A percentile compares a stretch with the other conserved stretches of the same genome.
These are phyloP conservation scores for Athetis lepigone DNA, from an alignment of 2,888 invertebrate species.

Conservation along the genomic window DNA sequence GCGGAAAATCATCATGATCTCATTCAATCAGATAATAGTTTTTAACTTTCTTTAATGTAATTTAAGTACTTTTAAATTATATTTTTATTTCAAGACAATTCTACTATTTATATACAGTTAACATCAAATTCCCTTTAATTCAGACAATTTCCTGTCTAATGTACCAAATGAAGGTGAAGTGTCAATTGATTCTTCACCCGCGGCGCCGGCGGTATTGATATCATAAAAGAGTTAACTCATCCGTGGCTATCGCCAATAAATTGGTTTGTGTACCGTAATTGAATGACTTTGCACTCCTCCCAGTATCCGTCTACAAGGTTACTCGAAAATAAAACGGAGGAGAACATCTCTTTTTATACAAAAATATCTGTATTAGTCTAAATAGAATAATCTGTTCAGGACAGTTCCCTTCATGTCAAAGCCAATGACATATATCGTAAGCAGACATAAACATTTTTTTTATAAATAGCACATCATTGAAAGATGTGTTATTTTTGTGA, in stretches of 20 bases:
- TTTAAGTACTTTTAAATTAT: no score
- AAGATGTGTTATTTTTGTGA: not conserved
- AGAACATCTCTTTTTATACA: conserved; percentile 3
- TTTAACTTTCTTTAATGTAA: no score
- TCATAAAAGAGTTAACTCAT: conserved; percentile 57
- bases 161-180: conserved; percentile 24
- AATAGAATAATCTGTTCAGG: conserved; percentile 30
- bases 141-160: not conserved
- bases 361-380: conserved; percentile 5
- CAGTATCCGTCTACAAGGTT: conserved; percentile 10
- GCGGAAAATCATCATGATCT: no score
- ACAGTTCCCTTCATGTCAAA: conserved; percentile 30
- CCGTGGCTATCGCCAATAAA: conserved; percentile 49
- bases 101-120: not conserved
- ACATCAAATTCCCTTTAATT: not conserved
- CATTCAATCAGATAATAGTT: no score
- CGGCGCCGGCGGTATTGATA: conserved; percentile 41
- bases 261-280: conserved; percentile 52
- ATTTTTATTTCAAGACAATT: no score
- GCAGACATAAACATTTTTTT: not conserved
- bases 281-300: conserved; percentile 41
- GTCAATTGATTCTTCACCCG: conserved; percentile 35
- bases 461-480: conserved; percentile 1
- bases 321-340: conserved; percentile 6
- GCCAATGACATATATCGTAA: conserved; percentile 8